Conservation (phyloP, 2,113 vertebrate genomes). For the Dendropsophus ebraccatus region DNA sequence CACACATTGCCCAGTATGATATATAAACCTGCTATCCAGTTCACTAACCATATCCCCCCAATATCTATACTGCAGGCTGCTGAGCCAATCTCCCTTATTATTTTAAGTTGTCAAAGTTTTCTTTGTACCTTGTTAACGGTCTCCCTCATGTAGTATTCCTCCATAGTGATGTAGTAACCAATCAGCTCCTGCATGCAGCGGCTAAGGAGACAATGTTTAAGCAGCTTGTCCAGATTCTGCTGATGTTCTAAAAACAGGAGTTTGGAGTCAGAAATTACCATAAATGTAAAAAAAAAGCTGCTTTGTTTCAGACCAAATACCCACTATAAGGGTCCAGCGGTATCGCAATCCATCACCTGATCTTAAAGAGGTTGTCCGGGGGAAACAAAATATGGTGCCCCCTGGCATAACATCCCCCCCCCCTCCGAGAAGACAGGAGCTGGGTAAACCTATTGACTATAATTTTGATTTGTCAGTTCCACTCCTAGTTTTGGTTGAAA, state of each 20-base stretch:
- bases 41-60: neutral
- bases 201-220: constrained; percentile 91
- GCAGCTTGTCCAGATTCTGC: constrained; percentile 88
- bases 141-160: constrained; percentile 98
- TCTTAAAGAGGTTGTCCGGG: too few species aligned
- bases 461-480: too few species aligned
- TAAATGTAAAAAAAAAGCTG: too few species aligned
- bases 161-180: constrained; percentile 97
- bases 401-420: too few species aligned
- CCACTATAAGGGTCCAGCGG: neutral
- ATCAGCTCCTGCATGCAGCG: constrained; percentile 96
- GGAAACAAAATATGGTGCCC: too few species aligned
- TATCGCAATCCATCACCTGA: neutral
- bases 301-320: too few species aligned
- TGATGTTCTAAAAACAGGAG: constrained; percentile 91
- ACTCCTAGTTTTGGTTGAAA: too few species aligned
- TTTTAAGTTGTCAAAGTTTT: neutral
- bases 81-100: neutral
- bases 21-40: neutral
- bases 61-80: neutral
- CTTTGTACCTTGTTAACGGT: constrained; percentile 90
- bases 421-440: too few species aligned
- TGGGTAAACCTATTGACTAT: too few species aligned
- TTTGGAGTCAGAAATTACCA: neutral
- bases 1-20: neutral